Conservation (phyloP, 2,888 invertebrate species). For the Agrotis segetum region DNA sequence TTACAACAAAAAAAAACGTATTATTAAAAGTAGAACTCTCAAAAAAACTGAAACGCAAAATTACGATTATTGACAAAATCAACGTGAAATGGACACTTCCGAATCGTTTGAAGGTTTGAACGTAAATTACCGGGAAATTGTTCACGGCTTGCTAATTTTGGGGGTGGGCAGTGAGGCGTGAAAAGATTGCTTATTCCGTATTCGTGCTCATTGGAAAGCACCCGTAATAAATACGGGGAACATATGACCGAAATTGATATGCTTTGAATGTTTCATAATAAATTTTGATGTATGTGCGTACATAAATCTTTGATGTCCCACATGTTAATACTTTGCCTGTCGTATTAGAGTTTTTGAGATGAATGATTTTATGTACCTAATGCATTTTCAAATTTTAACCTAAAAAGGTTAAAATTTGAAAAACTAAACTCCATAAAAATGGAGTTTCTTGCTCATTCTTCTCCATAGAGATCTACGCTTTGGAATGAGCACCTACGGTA, state of each 20-base stretch:
- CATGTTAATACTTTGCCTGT: too few species aligned
- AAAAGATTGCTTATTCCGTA: conserved; percentile 70
- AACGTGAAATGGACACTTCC: conserved; percentile 50
- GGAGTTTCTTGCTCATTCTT: too few species aligned
- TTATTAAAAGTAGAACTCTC: not conserved
- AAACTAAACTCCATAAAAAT: too few species aligned
- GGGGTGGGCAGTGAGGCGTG: conserved; percentile 63
- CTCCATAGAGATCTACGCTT: too few species aligned
- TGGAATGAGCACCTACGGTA: too few species aligned
- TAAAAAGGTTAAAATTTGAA: too few species aligned
- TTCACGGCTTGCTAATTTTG: conserved; percentile 62
- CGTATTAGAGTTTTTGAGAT: too few species aligned
- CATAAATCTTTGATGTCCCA: not conserved
- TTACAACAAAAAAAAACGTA: not conserved
- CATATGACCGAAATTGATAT: conserved; percentile 36
- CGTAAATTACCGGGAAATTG: conserved; percentile 57
- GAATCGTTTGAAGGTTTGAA: conserved; percentile 55
- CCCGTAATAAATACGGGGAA: conserved; percentile 42
- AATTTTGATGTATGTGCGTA: conserved; percentile 23
- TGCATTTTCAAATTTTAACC: too few species aligned
- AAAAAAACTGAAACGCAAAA: conserved; percentile 19
- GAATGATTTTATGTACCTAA: too few species aligned
- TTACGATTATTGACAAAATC: conserved; percentile 46
- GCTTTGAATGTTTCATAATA: conserved; percentile 13
- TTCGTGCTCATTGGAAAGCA: conserved; percentile 66